Evolutionary conservation across 2,888 invertebrate genomes (phyloP).

Genomic region (Tinea pellionella): DNA sequence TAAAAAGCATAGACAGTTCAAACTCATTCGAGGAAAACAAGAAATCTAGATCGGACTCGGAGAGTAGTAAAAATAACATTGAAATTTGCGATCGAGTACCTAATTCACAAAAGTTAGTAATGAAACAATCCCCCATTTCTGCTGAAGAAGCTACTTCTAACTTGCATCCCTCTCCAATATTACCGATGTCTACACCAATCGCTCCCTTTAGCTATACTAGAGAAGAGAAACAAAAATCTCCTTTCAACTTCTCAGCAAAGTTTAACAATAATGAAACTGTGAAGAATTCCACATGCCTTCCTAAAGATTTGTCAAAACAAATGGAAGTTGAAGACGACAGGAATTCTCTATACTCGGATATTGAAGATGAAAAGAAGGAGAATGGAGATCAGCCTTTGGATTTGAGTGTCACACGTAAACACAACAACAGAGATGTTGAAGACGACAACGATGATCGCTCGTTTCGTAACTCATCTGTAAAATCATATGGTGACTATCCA

Average conservation of each 20-base stretch:
- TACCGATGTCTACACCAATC: conserved; percentile 59
- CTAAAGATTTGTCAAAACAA: conserved; percentile 50
- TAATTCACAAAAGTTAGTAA: conserved; percentile 50
- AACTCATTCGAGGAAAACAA: conserved; percentile 52
- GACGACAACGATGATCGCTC: conserved; percentile 49
- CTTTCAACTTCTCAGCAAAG: conserved; percentile 46
- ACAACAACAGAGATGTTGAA: conserved; percentile 52
- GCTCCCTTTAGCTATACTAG: conserved; percentile 40
- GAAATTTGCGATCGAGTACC: conserved; percentile 60
- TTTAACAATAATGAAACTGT: conserved; percentile 40
- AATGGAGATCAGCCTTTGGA: conserved; percentile 79
- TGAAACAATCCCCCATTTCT: conserved; percentile 75
- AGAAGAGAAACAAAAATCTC: conserved; percentile 49
- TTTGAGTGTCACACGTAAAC: conserved; percentile 73
- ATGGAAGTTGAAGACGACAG: conserved; percentile 37
- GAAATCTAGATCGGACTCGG: conserved; percentile 42
- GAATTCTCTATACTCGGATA: conserved; percentile 43
- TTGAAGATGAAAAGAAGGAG: conserved; percentile 53
- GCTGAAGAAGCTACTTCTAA: conserved; percentile 74
- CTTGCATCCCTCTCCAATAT: conserved; percentile 74
- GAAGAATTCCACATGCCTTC: conserved; percentile 32
- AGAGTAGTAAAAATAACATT: conserved; percentile 35
- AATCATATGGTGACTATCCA: conserved; percentile 47
- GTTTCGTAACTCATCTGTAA: conserved; percentile 49
- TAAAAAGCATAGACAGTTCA: conserved; percentile 55